Conservation (phyloP, 2,797 vertebrate species). For the Anolis apletophallus region DNA sequence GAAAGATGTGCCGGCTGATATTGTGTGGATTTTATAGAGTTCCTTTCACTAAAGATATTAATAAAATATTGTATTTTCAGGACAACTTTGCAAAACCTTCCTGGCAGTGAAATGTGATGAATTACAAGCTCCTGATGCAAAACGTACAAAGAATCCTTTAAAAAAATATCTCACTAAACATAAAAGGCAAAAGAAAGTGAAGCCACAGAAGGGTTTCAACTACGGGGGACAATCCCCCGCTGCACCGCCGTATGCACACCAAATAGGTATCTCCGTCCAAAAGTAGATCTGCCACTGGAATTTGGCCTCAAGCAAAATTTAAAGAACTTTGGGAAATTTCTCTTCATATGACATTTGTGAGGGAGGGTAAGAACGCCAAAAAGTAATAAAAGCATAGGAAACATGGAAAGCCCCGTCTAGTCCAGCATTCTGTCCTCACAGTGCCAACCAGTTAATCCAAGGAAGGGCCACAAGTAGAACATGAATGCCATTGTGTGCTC, state of each 20-base stretch:
- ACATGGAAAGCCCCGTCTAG: neutral
- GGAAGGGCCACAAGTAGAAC: neutral
- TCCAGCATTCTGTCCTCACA: neutral
- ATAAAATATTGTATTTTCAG: constrained; percentile 12
- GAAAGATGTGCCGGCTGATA: constrained; percentile 16
- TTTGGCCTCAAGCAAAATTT: constrained; percentile 7
- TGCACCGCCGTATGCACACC: neutral
- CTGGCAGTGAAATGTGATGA: constrained; percentile 11
- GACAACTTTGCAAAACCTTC: neutral
- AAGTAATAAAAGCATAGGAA: too few relatives aligned
- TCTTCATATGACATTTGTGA: neutral
- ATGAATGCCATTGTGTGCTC: neutral
- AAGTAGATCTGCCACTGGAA: neutral
- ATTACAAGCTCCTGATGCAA: neutral
- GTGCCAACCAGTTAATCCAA: neutral
- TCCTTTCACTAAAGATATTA: neutral
- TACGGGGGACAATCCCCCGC: neutral
- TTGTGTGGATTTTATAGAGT: neutral
- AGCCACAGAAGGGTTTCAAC: fast-evolving
- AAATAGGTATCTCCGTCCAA: neutral
- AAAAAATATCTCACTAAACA: neutral
- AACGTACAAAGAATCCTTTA: neutral
- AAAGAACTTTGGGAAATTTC: neutral
- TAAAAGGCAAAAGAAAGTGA: constrained; percentile 36
- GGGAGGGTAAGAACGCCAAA: too few relatives aligned